These are phyloP conservation scores for Gadopsis marmoratus DNA, from an alignment of 2,797 vertebrate genomes.

Conservation along the genomic window DNA sequence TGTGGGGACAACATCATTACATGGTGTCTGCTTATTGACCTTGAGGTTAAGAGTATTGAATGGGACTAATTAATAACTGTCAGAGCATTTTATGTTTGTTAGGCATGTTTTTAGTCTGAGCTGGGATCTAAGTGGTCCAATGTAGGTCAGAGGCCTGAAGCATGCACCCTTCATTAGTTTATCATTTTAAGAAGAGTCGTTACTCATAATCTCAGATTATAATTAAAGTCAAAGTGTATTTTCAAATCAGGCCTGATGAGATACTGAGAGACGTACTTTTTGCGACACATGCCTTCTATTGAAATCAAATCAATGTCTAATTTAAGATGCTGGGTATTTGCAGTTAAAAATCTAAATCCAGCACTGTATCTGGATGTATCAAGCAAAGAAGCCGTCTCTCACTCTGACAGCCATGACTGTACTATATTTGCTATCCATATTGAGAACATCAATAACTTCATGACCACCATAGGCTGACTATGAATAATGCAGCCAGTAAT, in stretches of 20 bases:
- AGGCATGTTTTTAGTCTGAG: slow-evolving; percentile 69
- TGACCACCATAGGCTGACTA: slow-evolving; percentile 83
- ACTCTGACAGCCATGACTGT: slow-evolving; percentile 76
- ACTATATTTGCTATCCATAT: slow-evolving; percentile 83
- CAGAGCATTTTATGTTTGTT: slow-evolving; percentile 79
- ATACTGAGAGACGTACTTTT: slow-evolving; percentile 66
- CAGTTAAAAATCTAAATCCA: slow-evolving; percentile 69
- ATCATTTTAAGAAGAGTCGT: slow-evolving; percentile 71
- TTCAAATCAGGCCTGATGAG: slow-evolving; percentile 74
- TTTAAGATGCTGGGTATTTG: slow-evolving; percentile 62
- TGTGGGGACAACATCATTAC: slow-evolving; percentile 78
- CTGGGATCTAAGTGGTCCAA: slow-evolving; percentile 66
- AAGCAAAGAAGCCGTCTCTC: slow-evolving; percentile 64
- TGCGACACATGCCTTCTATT: slow-evolving; percentile 50
- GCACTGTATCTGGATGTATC: slow-evolving; percentile 60
- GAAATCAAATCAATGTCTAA: slow-evolving; percentile 67
- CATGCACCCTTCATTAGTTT: slow-evolving; percentile 77
- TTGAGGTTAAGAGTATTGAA: slow-evolving; percentile 83
- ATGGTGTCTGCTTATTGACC: slow-evolving; percentile 82
- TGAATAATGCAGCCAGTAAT: slow-evolving; percentile 85
- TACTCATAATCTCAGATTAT: slow-evolving; percentile 76
- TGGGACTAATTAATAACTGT: slow-evolving; percentile 86
- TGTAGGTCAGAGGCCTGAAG: slow-evolving; percentile 81
- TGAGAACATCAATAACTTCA: slow-evolving; percentile 84
- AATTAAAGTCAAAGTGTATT: slow-evolving; percentile 75